A percentile compares a stretch with the other conserved stretches of the same genome.
phyloP scores from a whole-genome alignment of 2,888 invertebrate species.

The Criorhina ranunculi region DNA sequence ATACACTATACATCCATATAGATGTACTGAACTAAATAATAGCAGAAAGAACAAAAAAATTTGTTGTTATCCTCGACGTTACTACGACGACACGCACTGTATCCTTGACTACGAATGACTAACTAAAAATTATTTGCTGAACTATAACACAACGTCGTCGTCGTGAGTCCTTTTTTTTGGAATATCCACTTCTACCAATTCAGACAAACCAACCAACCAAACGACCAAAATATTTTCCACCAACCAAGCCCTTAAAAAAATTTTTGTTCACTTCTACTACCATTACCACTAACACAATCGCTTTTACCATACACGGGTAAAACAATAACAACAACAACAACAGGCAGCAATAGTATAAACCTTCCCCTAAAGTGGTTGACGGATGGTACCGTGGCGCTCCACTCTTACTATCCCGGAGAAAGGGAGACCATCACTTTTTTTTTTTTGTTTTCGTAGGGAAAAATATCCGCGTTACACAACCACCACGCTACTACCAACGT shows the following conservation, averaged over 20 bases:
- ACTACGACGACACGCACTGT: constrained; percentile 81
- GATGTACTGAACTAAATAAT: constrained; percentile 16
- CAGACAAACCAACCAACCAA: constrained; percentile 63
- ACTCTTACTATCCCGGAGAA: constrained; percentile 37
- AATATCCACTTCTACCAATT: constrained; percentile 75
- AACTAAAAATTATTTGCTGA: constrained; percentile 84
- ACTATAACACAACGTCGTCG: constrained; percentile 77
- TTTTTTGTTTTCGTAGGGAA: constrained; percentile 35
- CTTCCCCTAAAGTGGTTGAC: constrained; percentile 72
- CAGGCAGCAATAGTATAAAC: constrained; percentile 28
- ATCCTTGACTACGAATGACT: constrained; percentile 85
- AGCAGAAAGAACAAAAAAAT: constrained; percentile 39
- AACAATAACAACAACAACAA: constrained; percentile 30
- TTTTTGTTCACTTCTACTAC: constrained; percentile 69
- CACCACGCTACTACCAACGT: constrained; percentile 60
- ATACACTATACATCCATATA: constrained; percentile 38
- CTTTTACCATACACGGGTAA: constrained; percentile 55
- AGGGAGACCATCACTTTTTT: constrained; percentile 40
- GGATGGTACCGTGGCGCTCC: constrained; percentile 59
- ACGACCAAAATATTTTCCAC: constrained; percentile 73
- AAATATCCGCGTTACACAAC: constrained; percentile 56
- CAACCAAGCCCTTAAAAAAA: constrained; percentile 76
- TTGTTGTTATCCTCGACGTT: constrained; percentile 75
- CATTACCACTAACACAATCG: constrained; percentile 69
- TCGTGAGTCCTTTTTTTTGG: constrained; percentile 68